phyloP scores from a whole-genome alignment of 2,797 vertebrate species.

The Takifugu rubripes region DNA sequence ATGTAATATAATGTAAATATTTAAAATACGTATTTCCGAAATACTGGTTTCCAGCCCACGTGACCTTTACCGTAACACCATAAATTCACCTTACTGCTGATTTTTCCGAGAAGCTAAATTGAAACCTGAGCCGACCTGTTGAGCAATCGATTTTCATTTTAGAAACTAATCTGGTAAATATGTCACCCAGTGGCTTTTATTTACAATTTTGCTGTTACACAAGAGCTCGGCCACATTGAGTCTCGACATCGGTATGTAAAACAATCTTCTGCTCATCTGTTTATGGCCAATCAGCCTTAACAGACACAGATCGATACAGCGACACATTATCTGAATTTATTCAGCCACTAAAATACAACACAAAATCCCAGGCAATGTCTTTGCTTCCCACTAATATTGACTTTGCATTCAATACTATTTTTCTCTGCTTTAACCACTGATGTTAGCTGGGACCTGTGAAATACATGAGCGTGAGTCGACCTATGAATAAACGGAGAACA shows the following conservation, averaged over 20 bases:
- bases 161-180: too few species aligned
- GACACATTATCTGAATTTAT: conserved; percentile 51
- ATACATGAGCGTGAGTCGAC: neutral
- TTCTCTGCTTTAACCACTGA: conserved; percentile 52
- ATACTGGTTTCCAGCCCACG: too few species aligned
- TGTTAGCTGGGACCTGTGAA: conserved; percentile 37
- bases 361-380: conserved; percentile 65
- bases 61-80: too few species aligned
- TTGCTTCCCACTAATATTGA: conserved; percentile 65
- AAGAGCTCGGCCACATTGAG: conserved; percentile 7
- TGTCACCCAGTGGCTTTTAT: too few species aligned
- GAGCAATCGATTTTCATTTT: too few species aligned
- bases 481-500: neutral
- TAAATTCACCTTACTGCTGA: too few species aligned
- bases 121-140: too few species aligned
- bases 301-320: conserved; percentile 58
- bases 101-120: too few species aligned
- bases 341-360: conserved; percentile 34
- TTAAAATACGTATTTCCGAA: too few species aligned
- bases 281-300: conserved; percentile 60
- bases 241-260: conserved; percentile 17
- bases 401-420: conserved; percentile 49
- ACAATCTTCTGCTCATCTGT: conserved; percentile 52
- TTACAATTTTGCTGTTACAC: neutral
- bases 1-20: too few species aligned